Conservation (phyloP, 2,113 vertebrate genomes). For the Cephalopterus ornatus region DNA sequence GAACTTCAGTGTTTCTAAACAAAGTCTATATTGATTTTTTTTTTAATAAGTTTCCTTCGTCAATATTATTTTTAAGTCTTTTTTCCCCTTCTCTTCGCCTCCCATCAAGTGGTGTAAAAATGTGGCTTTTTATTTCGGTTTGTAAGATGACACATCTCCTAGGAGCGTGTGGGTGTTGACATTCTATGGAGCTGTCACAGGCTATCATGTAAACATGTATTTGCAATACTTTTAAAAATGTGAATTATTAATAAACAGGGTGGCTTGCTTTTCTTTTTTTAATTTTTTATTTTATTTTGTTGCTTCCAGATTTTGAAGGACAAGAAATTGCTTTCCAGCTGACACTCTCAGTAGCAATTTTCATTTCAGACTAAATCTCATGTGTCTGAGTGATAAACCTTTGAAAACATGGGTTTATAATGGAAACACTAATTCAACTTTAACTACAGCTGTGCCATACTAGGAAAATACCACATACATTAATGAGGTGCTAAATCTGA, state of each 20-base stretch:
- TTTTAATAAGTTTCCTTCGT: neutral
- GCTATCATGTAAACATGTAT: conserved; percentile 67
- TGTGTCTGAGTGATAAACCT: conserved; percentile 59
- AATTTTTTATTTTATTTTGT: neutral
- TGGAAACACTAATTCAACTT: conserved; percentile 59
- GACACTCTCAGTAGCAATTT: conserved; percentile 33
- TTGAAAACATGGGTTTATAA: conserved; percentile 48
- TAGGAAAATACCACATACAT: conserved; percentile 50
- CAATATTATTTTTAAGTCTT: conserved; percentile 9
- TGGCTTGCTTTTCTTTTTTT: neutral
- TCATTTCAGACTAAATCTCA: conserved; percentile 52
- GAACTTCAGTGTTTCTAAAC: conserved; percentile 26
- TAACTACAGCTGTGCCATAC: conserved; percentile 31
- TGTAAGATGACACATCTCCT: conserved; percentile 64
- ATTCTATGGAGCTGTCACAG: conserved; percentile 67
- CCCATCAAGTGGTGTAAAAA: conserved; percentile 46
- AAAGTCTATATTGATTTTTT: neutral
- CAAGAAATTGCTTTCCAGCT: conserved; percentile 38
- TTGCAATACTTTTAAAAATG: conserved; percentile 62
- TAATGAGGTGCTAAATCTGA: conserved; percentile 57
- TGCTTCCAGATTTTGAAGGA: conserved; percentile 51
- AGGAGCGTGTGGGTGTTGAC: conserved; percentile 57
- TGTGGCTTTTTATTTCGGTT: conserved; percentile 44
- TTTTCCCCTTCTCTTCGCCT: neutral
- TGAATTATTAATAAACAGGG: conserved; percentile 69